Evolutionary conservation across 2,888 invertebrate genomes (phyloP).

Genomic region (Pachycephus smyrnensis): DNA sequence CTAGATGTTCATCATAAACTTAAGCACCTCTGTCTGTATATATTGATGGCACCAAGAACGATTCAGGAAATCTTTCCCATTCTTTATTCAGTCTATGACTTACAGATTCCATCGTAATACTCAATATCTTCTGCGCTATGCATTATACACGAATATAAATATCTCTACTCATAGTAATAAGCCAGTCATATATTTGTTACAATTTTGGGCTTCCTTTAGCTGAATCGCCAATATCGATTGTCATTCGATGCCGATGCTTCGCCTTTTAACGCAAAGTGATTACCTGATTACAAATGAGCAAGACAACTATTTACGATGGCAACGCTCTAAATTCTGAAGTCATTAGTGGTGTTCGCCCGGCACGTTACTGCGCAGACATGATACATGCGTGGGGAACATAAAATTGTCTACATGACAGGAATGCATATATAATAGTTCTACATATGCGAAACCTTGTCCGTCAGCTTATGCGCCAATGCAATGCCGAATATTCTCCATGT

Average conservation of each 20-base stretch:
- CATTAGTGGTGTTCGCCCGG: neutral
- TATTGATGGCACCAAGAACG: neutral
- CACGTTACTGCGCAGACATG: neutral
- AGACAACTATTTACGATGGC: neutral
- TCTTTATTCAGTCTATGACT: neutral
- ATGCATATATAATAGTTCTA: neutral
- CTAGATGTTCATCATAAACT: neutral
- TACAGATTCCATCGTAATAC: neutral
- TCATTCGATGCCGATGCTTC: neutral
- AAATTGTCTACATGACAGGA: neutral
- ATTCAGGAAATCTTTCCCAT: neutral
- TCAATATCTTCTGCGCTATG: neutral
- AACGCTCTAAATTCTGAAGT: neutral
- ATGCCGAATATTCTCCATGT: neutral
- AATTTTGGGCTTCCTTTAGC: neutral
- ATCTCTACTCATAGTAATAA: neutral
- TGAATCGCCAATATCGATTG: neutral
- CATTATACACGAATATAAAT: neutral
- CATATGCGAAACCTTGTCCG: neutral
- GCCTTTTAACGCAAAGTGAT: neutral
- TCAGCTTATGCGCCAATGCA: neutral
- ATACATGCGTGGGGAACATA: neutral
- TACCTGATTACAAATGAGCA: neutral
- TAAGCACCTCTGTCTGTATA: neutral
- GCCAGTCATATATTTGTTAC: neutral